Evolutionary conservation across 2,888 invertebrate species (phyloP).

Genomic region (Lasioglossum oenotherae): DNA sequence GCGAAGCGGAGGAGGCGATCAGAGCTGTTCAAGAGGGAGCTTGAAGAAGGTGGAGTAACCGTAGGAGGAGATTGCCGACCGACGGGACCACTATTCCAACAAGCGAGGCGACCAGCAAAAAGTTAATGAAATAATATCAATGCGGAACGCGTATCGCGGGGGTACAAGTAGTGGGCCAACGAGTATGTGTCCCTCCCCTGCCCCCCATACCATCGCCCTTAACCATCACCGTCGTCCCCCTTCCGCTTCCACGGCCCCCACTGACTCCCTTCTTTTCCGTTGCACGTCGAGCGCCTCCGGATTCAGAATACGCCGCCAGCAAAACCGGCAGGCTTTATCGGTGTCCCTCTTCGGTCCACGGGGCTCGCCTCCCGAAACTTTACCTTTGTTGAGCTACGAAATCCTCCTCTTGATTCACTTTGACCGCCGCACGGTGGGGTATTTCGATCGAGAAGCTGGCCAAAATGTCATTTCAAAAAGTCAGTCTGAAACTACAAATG

Average conservation of each 20-base stretch:
- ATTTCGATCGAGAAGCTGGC: not conserved
- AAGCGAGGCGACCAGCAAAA: constrained; percentile 77
- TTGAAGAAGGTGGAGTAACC: constrained; percentile 63
- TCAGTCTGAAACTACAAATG: not conserved
- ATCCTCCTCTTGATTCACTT: not conserved
- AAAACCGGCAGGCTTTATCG: constrained; percentile 50
- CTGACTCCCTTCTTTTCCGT: constrained; percentile 41
- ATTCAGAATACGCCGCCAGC: constrained; percentile 44
- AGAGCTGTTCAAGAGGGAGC: constrained; percentile 47
- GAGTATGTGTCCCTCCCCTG: constrained; percentile 71
- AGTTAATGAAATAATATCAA: constrained; percentile 84
- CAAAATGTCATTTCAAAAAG: not conserved
- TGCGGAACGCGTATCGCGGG: constrained; percentile 83
- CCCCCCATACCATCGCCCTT: not conserved
- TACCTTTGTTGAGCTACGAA: not conserved
- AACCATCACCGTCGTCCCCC: constrained; percentile 9
- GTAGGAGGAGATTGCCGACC: constrained; percentile 70
- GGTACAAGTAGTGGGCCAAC: constrained; percentile 81
- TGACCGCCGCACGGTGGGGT: not conserved
- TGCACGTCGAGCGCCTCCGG: constrained; percentile 37
- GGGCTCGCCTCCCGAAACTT: not conserved
- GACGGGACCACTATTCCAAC: constrained; percentile 76
- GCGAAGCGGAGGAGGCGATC: constrained; percentile 55
- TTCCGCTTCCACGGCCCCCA: constrained; percentile 12
- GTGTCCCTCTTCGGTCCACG: constrained; percentile 32